Conservation (phyloP, 2,113 vertebrate species). For the Oncorhynchus nerka region DNA sequence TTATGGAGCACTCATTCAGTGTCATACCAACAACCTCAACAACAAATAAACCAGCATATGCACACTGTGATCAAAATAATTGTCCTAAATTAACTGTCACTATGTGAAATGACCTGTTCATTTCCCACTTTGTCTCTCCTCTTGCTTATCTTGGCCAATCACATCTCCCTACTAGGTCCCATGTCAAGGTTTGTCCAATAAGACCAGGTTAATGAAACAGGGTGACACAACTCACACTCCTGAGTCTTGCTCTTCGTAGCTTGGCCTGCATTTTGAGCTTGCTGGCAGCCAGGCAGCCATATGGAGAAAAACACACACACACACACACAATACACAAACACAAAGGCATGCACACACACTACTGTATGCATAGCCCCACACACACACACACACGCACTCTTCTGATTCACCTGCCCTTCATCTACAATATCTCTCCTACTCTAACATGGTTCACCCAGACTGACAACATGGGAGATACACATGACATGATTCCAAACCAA, state of each 20-base stretch:
- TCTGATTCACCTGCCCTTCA: too few species aligned
- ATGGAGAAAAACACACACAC: neutral
- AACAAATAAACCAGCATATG: neutral
- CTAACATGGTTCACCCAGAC: constrained; percentile 4
- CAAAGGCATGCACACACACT: neutral
- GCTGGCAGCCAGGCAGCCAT: neutral
- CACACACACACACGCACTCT: neutral
- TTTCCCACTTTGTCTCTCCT: constrained; percentile 11
- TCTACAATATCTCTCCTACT: neutral
- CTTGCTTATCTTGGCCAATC: constrained; percentile 15
- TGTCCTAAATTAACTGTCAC: neutral
- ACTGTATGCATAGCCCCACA: neutral
- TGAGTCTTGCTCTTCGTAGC: neutral
- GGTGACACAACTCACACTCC: neutral
- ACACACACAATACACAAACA: neutral
- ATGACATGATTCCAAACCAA: neutral
- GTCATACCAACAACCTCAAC: too few species aligned
- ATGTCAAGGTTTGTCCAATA: constrained; percentile 14
- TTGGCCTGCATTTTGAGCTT: neutral
- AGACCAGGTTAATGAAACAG: constrained; percentile 3
- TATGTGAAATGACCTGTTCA: constrained; percentile 5
- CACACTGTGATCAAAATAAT: neutral
- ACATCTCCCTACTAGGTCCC: constrained; percentile 14
- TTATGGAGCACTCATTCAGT: too few species aligned
- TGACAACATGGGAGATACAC: neutral